Base-by-base conservation (phyloP, 2,888 invertebrate species). In the Sturmia bella region DNA sequence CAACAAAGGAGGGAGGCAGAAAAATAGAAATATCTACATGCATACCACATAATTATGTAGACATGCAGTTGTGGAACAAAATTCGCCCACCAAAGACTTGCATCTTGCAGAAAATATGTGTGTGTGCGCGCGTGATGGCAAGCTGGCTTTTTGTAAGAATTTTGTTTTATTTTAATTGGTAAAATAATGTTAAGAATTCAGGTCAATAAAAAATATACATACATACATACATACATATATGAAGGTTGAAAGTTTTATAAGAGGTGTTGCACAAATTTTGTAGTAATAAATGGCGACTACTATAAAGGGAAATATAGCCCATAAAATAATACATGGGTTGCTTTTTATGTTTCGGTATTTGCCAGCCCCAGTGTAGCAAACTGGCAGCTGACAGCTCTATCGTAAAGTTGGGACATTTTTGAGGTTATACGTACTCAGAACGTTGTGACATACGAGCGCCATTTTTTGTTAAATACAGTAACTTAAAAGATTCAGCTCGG, bases 161-260 rank as follows among this genome's bases (percentile, higher is more conserved):
- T 48, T 64, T 77, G 41, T 57, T 32, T 50, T 54, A 56, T 75
- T 80, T 74, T 78, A 82, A 82, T 82, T 82, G 82, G 78, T 70
- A 64, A 56, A 17, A 74, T 17, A 59, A 66, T 43, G 61, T 52
- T 41, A 19, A 43, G 41, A 43, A 32, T 64, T 73, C 77, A 77
- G 81, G 81, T 77, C 77, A 81, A 69, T 52, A 70, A 64, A 74
- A 54, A 57, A 37, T 41, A 3, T 21, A 0, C n/a, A 39, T 4
- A 3, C 48, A 24, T 6, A 37, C 27, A 3, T 21, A 0, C n/a
- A 39, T 4, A 3, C 48, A 24, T 6, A 5, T 54, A 15, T 54
- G 43, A 54, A 72, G 72, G 41, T 63, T 41, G 43, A 19, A 32
- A 27, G 4, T 19, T 11, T 19, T 56, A 9, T 13, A 32, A 24